Conservation (phyloP, 2,113 vertebrate species). For the Orthonyx spaldingii region DNA sequence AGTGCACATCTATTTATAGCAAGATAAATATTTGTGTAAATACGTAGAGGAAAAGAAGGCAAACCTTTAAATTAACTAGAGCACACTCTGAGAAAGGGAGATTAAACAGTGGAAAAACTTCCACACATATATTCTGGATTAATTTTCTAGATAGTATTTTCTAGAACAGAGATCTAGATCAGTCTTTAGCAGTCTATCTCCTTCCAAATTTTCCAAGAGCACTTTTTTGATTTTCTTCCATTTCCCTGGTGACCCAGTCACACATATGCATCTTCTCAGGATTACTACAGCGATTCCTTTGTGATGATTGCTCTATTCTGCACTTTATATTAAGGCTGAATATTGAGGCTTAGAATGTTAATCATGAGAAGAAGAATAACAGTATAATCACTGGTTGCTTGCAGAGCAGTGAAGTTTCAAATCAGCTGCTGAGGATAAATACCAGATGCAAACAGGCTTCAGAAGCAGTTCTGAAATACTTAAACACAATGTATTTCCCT, state of each 20-base stretch:
- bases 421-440: slow-evolving; percentile 6
- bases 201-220: background rate
- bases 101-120: background rate
- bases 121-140: background rate
- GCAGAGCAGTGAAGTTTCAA: background rate
- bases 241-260: background rate
- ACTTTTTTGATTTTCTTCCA: background rate
- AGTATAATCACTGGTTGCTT: background rate
- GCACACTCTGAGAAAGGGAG: background rate
- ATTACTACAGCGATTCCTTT: background rate
- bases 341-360: background rate
- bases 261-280: background rate
- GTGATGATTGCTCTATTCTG: background rate
- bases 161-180: background rate
- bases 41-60: background rate
- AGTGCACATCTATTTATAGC: background rate
- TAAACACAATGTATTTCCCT: background rate
- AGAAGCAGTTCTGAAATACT: background rate
- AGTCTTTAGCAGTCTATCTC: background rate
- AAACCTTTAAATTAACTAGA: background rate
- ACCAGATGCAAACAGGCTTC: background rate
- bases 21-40: background rate
- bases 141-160: background rate
- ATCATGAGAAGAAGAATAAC: background rate
- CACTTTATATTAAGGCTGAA: background rate